phyloP scores from a whole-genome alignment of 2,888 invertebrate species.

The Chironomus riparius region DNA sequence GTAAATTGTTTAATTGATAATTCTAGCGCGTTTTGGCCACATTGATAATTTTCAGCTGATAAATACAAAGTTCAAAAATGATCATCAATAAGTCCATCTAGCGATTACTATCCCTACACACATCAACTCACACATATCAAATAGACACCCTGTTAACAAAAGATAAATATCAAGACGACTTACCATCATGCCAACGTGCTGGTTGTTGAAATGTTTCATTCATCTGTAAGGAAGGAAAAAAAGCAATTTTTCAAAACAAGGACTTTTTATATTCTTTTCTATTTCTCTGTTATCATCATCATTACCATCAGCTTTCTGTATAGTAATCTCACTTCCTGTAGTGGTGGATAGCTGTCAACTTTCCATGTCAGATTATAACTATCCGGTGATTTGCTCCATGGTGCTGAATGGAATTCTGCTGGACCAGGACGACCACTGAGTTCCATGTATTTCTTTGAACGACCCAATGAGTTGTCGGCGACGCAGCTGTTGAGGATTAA shows the following conservation, averaged over 20 bases:
- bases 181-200: constrained; percentile 56
- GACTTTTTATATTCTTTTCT: constrained; percentile 31
- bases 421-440: constrained; percentile 62
- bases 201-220: constrained; percentile 64
- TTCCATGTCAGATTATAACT: constrained; percentile 59
- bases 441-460: constrained; percentile 60
- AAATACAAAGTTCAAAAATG: no score
- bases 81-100: no score
- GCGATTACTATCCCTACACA: no score
- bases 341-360: constrained; percentile 62
- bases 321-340: constrained; percentile 59
- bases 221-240: constrained; percentile 44
- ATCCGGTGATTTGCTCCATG: constrained; percentile 51
- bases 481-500: constrained; percentile 48
- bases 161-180: not conserved
- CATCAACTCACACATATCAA: no score
- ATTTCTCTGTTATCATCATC: not conserved
- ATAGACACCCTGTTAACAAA: not conserved
- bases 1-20: no score
- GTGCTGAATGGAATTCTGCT: constrained; percentile 58
- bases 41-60: no score
- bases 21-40: no score
- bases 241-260: not conserved
- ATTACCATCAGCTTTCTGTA: constrained; percentile 57
- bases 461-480: constrained; percentile 59